Base-by-base conservation (phyloP, 2,888 invertebrate genomes). In the Ormyrus nitidulus region DNA sequence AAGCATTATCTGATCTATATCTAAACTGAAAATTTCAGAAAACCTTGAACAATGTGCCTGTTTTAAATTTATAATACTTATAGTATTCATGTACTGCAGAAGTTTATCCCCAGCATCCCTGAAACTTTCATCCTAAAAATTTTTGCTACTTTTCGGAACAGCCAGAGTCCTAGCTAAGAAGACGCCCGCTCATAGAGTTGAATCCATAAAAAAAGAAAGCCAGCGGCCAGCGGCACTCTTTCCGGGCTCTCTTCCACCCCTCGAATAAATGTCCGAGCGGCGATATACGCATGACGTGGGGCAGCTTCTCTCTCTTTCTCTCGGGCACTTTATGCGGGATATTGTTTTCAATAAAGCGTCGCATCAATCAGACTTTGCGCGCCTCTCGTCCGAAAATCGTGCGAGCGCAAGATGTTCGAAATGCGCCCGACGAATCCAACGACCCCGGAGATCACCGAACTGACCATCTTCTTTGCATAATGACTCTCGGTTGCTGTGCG, bases 401-500 rank as follows among this genome's bases (percentile, higher is more conserved):
- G 6, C 8, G 86, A 86, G 85, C 87, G 85, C 89, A 88, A 87
- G 88, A 90, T 90, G 90, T 89, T 86, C 85, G 83, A 86, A 88
- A 89, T 86, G 88, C 88, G 88, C 83, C 85, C 86, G 87, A 86
- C 88, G 61, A 49, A 54, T 13, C 13, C 77, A 83, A 58, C 83
- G 84, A 86, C 85, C 85, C 85, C n/a, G 51, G 84, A 85, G 89
- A 90, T 90, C 86, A 88, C 10, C 89, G 83, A 85, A 86, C 87
- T 90, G 90, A 89, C 90, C 90, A 90, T 90, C 90, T 89, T 84
- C 84, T 90, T 90, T 90, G 89, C 90, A 90, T 90, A 90, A 90
- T 88, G 90, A 89, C 88, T 81, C 85, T 81, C 79, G 19, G 19
- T 19, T 19, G 19, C 19, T 19, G 19, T 19, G 19, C 19, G 19